Base-by-base conservation (phyloP, 2,797 vertebrate genomes). In the Schizothorax lantsangensis region DNA sequence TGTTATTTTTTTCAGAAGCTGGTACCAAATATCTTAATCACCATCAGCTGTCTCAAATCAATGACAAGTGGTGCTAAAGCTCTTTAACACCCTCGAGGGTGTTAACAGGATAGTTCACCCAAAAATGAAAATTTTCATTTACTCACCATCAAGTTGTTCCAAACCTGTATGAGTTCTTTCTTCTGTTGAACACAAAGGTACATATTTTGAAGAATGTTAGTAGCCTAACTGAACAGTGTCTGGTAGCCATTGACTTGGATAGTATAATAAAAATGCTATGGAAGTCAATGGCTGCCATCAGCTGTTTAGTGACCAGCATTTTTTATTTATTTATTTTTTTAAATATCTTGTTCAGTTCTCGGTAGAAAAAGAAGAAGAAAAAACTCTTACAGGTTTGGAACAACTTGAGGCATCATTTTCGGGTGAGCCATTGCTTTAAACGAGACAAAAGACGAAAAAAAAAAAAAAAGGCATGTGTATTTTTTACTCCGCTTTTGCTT, bases 11-110 rank as follows among this genome's bases (percentile, higher is more conserved):
- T 66, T 21, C 57, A 38, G 17, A 64, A 15, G 73, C 66, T 72
- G 4, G 9, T 43, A 85, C 84, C 84, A 80, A 85, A 86, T 79
- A 69, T 72, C 21, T 54, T 26, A 33, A 79, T 72, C 77, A 79
- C 68, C 77, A 86, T 52, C 77, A 77, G 69, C 62, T 72, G 59
- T 45, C 43, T 33, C 77, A 33, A 54, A 49, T 15, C 49, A 66
- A 45, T 1, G 54, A 54, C 74, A 30, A 64, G 78, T 36, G 77
- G 83, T 88, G 86, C 82, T 87, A 71, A 80, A 72, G 19, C 30
- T 40, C 8, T 79, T 79, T 80, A 73, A 17, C 47, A 17, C 54
- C 52, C 45, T 57, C 26, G 3, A 30, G 62, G 33, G 79, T 52
- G 54, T 57, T 66, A 68, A 68, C 33, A 68, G 17, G 30, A 68